A percentile compares a stretch with the other conserved stretches of the same genome.
Evolutionary conservation across 2,113 vertebrate species (phyloP).

Genomic region (Xiphophorus maculatus): DNA sequence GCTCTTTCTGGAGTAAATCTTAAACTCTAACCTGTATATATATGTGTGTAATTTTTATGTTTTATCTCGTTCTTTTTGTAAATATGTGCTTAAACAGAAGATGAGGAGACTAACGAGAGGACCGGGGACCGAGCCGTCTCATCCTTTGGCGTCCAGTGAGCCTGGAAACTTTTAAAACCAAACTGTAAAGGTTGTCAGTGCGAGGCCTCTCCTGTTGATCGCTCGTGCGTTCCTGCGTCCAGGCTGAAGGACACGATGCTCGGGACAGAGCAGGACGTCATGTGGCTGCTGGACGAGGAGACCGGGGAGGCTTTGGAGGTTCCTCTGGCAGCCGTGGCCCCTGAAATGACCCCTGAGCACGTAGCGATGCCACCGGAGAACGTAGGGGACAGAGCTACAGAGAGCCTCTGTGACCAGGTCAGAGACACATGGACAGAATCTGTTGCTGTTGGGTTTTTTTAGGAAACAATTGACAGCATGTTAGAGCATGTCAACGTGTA

Average conservation of each 20-base stretch:
- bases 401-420: slow-evolving; percentile 41
- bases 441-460: not conserved
- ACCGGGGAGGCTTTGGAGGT: slow-evolving; percentile 26
- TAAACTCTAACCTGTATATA: not conserved
- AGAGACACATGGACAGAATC: not conserved
- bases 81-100: slow-evolving; percentile 26
- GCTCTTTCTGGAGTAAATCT: not conserved
- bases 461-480: not conserved
- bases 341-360: slow-evolving; percentile 58
- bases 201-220: no score
- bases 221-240: slow-evolving; percentile 5
- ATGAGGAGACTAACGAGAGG: slow-evolving; percentile 26
- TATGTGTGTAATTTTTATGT: not conserved
- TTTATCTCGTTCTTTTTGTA: not conserved
- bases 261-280: slow-evolving; percentile 43
- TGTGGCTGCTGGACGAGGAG: slow-evolving; percentile 51
- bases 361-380: slow-evolving; percentile 48
- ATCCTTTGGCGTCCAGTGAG: slow-evolving; percentile 54
- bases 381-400: slow-evolving; percentile 1
- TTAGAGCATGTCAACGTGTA: not conserved
- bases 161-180: not conserved
- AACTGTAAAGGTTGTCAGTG: not conserved
- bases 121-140: slow-evolving; percentile 17
- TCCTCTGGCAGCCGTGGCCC: slow-evolving; percentile 43
- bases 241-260: slow-evolving; percentile 58